Conservation (phyloP, 2,113 vertebrate genomes). For the Gnathonemus echidnorhynchus region DNA sequence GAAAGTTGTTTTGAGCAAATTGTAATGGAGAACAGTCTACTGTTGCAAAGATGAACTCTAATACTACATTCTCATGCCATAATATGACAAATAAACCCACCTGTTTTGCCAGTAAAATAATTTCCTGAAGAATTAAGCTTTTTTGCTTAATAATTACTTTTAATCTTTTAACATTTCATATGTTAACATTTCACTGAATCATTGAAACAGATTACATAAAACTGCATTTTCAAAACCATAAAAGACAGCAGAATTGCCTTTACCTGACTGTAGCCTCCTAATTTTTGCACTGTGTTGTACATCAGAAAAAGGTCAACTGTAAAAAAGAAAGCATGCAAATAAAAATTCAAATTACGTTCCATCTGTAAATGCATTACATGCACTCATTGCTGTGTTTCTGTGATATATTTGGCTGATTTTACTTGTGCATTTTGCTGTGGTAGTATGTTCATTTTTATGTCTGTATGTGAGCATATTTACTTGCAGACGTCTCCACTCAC, state of each 20-base stretch:
- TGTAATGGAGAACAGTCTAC: neutral
- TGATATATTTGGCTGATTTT: neutral
- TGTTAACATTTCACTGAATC: neutral
- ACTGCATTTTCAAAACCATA: neutral
- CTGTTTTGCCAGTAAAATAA: neutral
- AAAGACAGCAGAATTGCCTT: neutral
- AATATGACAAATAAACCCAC: neutral
- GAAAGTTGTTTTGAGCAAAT: neutral
- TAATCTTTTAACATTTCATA: neutral
- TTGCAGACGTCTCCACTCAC: slow-evolving; percentile 34
- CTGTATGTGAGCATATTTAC: neutral
- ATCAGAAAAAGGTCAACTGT: slow-evolving; percentile 64
- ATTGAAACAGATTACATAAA: neutral
- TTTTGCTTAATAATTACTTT: neutral
- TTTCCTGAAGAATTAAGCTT: neutral
- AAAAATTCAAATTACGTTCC: neutral
- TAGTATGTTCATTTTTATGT: neutral
- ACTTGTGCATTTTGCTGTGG: neutral
- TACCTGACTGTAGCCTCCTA: slow-evolving; percentile 67
- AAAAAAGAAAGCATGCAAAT: slow-evolving; percentile 21
- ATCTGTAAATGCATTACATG: neutral
- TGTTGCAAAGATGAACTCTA: neutral
- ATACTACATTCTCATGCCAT: neutral
- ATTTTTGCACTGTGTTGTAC: slow-evolving; percentile 54
- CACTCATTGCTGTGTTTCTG: neutral